Evolutionary conservation across 2,888 invertebrate species (phyloP).

Genomic region (Laothoe populi): DNA sequence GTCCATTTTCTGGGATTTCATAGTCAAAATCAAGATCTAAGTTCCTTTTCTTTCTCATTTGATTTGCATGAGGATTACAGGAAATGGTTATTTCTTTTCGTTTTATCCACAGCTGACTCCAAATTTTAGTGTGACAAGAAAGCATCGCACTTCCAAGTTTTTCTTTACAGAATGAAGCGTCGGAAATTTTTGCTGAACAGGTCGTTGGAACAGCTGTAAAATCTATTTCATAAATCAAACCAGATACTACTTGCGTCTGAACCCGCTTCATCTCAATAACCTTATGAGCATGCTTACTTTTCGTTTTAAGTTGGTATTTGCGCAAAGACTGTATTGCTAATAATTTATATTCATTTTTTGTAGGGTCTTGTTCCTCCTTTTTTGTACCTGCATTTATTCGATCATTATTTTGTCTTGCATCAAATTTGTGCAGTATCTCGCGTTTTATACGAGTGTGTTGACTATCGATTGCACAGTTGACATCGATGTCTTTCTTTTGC

Average conservation of each 20-base stretch:
- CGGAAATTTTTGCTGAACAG: constrained; percentile 38
- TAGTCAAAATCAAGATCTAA: not conserved
- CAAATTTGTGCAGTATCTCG: not conserved
- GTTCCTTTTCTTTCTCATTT: not conserved
- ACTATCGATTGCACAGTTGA: constrained; percentile 34
- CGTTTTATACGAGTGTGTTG: not conserved
- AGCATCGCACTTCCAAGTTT: constrained; percentile 38
- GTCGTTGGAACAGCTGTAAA: constrained; percentile 50
- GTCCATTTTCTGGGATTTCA: not conserved
- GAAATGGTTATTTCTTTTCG: constrained; percentile 59
- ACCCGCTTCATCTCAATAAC: constrained; percentile 55
- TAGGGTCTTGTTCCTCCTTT: constrained; percentile 41
- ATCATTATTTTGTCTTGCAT: not conserved
- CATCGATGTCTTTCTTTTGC: constrained; percentile 33
- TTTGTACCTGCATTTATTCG: constrained; percentile 28
- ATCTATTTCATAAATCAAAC: constrained; percentile 53
- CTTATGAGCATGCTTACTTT: constrained; percentile 40
- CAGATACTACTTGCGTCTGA: constrained; percentile 50
- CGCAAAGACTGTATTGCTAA: constrained; percentile 54
- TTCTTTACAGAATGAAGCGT: constrained; percentile 39
- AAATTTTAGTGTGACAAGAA: constrained; percentile 77
- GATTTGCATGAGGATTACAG: constrained; percentile 46
- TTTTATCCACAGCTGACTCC: constrained; percentile 82
- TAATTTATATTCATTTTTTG: constrained; percentile 43
- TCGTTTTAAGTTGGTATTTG: constrained; percentile 44